Evolutionary conservation across 1,140 invertebrate species (phyloP).

Genomic region (Macrocentrus cingulum): DNA sequence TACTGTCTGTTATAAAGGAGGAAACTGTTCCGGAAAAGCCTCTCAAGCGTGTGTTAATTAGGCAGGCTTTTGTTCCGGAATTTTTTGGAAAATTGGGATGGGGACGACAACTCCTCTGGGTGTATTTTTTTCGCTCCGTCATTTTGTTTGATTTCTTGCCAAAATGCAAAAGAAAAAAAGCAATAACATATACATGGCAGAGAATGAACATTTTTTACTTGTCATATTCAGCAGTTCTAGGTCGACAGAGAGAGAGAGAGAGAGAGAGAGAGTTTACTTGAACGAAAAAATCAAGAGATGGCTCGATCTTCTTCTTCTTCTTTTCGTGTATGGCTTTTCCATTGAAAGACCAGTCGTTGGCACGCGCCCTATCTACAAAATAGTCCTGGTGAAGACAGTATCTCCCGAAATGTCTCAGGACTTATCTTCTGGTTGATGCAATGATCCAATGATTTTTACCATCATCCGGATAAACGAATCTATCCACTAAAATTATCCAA

Average conservation of each 20-base stretch:
- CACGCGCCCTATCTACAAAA: constrained; percentile 1
- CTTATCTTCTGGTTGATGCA: not conserved
- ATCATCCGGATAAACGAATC: constrained; percentile 26
- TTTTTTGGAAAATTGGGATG: constrained; percentile 38
- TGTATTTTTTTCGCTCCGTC: constrained; percentile 5
- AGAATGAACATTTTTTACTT: constrained; percentile 12
- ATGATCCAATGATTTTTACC: constrained; percentile 20
- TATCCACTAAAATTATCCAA: not conserved
- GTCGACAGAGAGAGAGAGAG: too few relatives aligned
- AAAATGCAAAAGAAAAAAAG: constrained; percentile 6
- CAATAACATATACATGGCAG: constrained; percentile 12
- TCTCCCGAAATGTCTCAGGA: not conserved
- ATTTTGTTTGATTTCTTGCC: constrained; percentile 23
- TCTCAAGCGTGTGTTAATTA: constrained; percentile 51
- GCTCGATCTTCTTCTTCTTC: not conserved
- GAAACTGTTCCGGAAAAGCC: constrained; percentile 12
- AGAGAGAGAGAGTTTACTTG: constrained; percentile 1
- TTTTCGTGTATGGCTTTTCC: not conserved
- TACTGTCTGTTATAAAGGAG: constrained; percentile 25
- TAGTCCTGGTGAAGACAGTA: not conserved
- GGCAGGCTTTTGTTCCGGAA: constrained; percentile 40
- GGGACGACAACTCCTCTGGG: constrained; percentile 30
- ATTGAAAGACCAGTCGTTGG: constrained; percentile 10
- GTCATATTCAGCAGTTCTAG: constrained; percentile 5
- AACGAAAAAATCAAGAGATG: not conserved